Base-by-base conservation (phyloP, 2,888 invertebrate species). In the Drosophila borealis region DNA sequence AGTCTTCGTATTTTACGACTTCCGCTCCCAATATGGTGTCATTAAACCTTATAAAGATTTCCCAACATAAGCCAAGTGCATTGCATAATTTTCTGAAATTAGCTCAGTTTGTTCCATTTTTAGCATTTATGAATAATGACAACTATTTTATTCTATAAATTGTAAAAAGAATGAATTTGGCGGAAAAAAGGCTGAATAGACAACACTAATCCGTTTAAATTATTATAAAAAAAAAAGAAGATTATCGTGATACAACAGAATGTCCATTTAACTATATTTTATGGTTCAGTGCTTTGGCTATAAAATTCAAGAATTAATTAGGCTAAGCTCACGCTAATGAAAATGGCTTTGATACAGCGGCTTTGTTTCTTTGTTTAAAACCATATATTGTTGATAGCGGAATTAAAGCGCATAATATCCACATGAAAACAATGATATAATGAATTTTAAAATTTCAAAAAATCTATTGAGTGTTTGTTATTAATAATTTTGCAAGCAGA, bases 241-340 rank as follows among this genome's bases (percentile, higher is more conserved):
- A 14, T 39, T 3, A 29, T 25, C 3, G 14, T 25, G 14, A 11
- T 10, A 14, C 6, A 39, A 6, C 25, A 11, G 11, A 41, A 29
- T 33, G 13, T 25, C 10, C 1, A 33, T 34, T 51, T 42, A 1
- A 14, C 9, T 13, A 34, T 42, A 33, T 13, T 36, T 54, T 11
- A 54, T n/a, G 54, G 36, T 44, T 54, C 36, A 44, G 19, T 41
- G 39, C 42, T 10, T 17, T 10, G 34, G 4, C 25, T 17, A 45
- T n/a, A 17, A n/a, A 14, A 11, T 19, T 37, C 19, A 54, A 2
- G 11, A 44, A 19, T 37, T 61, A 61, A 45, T 60, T 14, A 56
- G n/a, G 19, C 17, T 13, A n/a, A 34, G 21, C 10, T 37, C n/a
- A 46, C 29, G 17, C 36, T 36, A 37, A 6, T 36, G 9, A 29